These are phyloP conservation scores for Calephelis nemesis DNA, from an alignment of 1,140 invertebrate genomes.

Conservation along the genomic window DNA sequence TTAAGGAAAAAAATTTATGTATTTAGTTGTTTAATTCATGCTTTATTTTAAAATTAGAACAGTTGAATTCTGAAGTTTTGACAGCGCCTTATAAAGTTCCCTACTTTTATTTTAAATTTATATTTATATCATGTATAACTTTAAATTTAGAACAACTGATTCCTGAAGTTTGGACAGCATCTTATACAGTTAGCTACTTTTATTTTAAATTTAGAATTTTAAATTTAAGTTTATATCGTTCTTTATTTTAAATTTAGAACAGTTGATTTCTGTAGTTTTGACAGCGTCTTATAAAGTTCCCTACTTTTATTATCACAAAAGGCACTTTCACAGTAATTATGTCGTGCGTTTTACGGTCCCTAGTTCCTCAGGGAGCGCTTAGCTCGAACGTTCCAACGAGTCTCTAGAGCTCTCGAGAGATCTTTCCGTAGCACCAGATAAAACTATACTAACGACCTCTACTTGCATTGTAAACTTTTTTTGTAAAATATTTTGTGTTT, in stretches of 20 bases:
- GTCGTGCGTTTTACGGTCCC: slow-evolving; percentile 1
- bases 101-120: background rate
- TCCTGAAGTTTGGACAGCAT: background rate
- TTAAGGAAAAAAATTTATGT: no score
- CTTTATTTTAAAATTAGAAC: no score
- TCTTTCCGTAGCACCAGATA: slow-evolving; percentile 6
- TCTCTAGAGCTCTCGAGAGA: slow-evolving; percentile 16
- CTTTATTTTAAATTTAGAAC: no score
- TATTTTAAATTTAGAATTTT: background rate
- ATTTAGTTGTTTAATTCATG: background rate
- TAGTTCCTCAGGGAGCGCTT: slow-evolving; percentile 12
- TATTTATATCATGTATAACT: background rate
- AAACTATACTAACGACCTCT: slow-evolving; percentile 6
- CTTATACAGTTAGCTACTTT: background rate
- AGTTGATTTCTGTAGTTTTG: no score
- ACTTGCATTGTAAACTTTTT: no score
- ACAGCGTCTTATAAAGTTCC: background rate
- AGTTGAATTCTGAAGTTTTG: no score
- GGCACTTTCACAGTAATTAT: slow-evolving; percentile 13
- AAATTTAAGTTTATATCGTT: background rate
- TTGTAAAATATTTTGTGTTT: no score
- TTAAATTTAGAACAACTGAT: no score
- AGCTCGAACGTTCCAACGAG: slow-evolving; percentile 21
- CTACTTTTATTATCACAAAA: background rate
- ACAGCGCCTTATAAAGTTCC: background rate